Conservation (phyloP, 2,888 invertebrate species). For the Panorpa germanica region DNA sequence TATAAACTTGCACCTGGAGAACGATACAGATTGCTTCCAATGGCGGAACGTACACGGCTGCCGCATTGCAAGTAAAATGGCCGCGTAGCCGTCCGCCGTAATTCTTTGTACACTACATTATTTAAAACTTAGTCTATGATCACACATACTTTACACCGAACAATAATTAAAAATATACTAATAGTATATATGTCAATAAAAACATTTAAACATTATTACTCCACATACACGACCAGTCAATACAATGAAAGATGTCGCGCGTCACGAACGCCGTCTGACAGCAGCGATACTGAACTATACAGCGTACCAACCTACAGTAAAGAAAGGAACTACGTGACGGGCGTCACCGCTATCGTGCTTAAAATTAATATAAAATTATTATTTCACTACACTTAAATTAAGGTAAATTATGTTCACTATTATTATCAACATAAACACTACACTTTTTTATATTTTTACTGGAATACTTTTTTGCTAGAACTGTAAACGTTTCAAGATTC, state of each 20-base stretch:
- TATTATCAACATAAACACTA: too few species aligned
- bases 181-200: constrained; percentile 35
- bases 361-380: too few species aligned
- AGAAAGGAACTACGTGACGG: constrained; percentile 19
- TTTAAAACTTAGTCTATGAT: constrained; percentile 14
- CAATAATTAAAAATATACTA: constrained; percentile 29
- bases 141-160: constrained; percentile 32
- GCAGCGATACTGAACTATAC: constrained; percentile 34
- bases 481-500: too few species aligned
- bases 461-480: too few species aligned
- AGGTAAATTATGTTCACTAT: too few species aligned
- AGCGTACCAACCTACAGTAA: constrained; percentile 26
- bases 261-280: constrained; percentile 37
- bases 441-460: too few species aligned
- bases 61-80: constrained; percentile 55
- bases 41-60: constrained; percentile 54
- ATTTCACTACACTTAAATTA: too few species aligned
- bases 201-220: constrained; percentile 44
- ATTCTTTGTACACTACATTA: constrained; percentile 15
- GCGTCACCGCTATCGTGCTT: constrained; percentile 11
- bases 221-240: constrained; percentile 44
- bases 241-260: constrained; percentile 54
- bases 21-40: constrained; percentile 50
- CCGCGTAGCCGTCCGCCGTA: constrained; percentile 31
- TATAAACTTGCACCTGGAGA: constrained; percentile 39